Conservation (phyloP, 2,113 vertebrate genomes). For the Labeo rohita region DNA sequence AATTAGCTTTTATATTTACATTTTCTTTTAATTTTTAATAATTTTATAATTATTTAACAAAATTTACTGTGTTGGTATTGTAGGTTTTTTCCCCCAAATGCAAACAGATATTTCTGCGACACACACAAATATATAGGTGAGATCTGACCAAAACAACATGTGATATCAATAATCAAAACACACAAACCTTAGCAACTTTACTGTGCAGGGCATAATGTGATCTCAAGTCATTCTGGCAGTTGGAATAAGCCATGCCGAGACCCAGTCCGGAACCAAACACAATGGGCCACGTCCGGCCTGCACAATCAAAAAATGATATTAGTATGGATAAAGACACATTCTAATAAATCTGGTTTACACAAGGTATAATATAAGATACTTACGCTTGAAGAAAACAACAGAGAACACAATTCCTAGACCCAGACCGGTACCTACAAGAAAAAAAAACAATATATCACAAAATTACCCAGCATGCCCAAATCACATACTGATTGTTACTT, state of each 20-base stretch:
- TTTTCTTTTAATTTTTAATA: no score
- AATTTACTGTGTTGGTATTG: no score
- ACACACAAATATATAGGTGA: not conserved
- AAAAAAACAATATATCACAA: not conserved
- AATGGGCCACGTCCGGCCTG: slow-evolving; percentile 92
- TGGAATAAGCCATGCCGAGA: slow-evolving; percentile 95
- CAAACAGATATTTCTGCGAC: not conserved
- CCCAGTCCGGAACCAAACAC: slow-evolving; percentile 86
- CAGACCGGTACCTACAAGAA: slow-evolving; percentile 86
- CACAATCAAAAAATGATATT: not conserved
- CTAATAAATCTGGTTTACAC: not conserved
- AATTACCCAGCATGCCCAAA: not conserved
- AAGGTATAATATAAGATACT: slow-evolving; percentile 61
- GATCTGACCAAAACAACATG: not conserved
- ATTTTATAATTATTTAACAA: no score
- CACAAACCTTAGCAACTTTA: slow-evolving; percentile 83
- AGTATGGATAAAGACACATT: not conserved
- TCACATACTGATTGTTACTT: no score
- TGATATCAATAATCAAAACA: not conserved
- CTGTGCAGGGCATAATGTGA: slow-evolving; percentile 87
- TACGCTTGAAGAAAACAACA: slow-evolving; percentile 97
- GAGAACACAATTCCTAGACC: slow-evolving; percentile 95
- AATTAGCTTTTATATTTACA: no score
- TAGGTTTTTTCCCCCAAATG: not conserved
- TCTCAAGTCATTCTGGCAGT: slow-evolving; percentile 94